Conservation (phyloP, 2,888 invertebrate genomes). For the Pterostichus madidus region DNA sequence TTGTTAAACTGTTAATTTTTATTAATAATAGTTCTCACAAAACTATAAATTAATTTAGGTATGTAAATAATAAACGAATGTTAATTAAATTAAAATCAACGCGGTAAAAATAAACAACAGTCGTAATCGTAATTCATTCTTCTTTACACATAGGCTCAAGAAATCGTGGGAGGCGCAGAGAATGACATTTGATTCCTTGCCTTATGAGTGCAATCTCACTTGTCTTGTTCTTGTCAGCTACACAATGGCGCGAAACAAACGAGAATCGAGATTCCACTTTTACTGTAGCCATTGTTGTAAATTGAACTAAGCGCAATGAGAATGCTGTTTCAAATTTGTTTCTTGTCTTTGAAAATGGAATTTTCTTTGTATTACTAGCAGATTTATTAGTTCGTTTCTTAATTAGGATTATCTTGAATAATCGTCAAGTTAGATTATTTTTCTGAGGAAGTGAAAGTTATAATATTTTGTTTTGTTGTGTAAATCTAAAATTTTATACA, state of each 20-base stretch:
- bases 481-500: neutral
- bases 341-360: neutral
- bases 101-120: neutral
- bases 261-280: slow-evolving; percentile 45
- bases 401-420: too few species aligned
- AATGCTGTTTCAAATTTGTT: slow-evolving; percentile 20
- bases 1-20: slow-evolving; percentile 6
- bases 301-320: slow-evolving; percentile 1
- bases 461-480: neutral
- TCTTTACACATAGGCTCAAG: slow-evolving; percentile 37
- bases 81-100: slow-evolving; percentile 13
- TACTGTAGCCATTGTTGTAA: slow-evolving; percentile 38
- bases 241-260: slow-evolving; percentile 21
- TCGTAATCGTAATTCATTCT: slow-evolving; percentile 41
- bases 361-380: neutral
- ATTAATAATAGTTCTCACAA: slow-evolving; percentile 22
- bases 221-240: slow-evolving; percentile 22
- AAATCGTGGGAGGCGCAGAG: slow-evolving; percentile 43
- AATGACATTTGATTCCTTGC: slow-evolving; percentile 52
- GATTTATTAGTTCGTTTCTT: neutral
- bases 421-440: too few species aligned
- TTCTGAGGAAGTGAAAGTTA: too few species aligned
- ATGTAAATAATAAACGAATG: slow-evolving; percentile 12
- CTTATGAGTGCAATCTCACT: slow-evolving; percentile 27
- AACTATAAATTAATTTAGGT: slow-evolving; percentile 8